Base-by-base conservation (phyloP, 2,888 invertebrate genomes). In the Diaphora mendica region DNA sequence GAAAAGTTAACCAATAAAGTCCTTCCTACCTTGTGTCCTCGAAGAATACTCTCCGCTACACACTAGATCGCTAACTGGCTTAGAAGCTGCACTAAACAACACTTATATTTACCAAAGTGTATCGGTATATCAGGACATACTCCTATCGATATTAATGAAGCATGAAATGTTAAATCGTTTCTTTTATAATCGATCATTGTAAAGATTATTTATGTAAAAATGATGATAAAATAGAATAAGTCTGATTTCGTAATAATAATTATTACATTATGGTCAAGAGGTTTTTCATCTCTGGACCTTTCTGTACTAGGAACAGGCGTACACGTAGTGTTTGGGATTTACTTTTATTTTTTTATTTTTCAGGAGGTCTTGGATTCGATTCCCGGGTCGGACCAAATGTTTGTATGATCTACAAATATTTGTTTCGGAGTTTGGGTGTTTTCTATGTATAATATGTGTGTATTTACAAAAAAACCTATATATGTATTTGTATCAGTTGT, bases 131-230 rank as follows among this genome's bases (percentile, higher is more conserved):
- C 30, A 13, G 33, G 13, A 55, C 30, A 15, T 13, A 67, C 26
- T 30, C 33, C 11, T 67, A 67, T 67, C 67, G 30, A 33, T 48
- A 30, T 65, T 55, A 68, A 35, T 68, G 68, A 51, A 39, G 68
- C 67, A 48, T 67, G 48, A 67, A 67, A 30, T 67, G 30, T 67
- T 44, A 48, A 67, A 67, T 67, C 67, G 23, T 48, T 62, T 13
- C 30, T 33, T 33, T 48, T 48, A 44, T 33, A 67, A 67, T 39
- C 42, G 44, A 42, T 30, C 5, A 67, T 30, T 30, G 17, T 30
- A 48, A 33, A 33, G 48, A 48, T 67, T 48, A 67, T 67, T 67
- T 67, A 48, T 67, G 48, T 62, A 62, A 62, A 59, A 30, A 5
- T 30, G 1, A 48, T 48, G 15, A 48, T 48, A 33, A 48, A 30